Evolutionary conservation across 2,797 vertebrate genomes (phyloP), one percentile per base, ranked within the genome.

Genomic region (Lutjanus campechanus): DNA sequence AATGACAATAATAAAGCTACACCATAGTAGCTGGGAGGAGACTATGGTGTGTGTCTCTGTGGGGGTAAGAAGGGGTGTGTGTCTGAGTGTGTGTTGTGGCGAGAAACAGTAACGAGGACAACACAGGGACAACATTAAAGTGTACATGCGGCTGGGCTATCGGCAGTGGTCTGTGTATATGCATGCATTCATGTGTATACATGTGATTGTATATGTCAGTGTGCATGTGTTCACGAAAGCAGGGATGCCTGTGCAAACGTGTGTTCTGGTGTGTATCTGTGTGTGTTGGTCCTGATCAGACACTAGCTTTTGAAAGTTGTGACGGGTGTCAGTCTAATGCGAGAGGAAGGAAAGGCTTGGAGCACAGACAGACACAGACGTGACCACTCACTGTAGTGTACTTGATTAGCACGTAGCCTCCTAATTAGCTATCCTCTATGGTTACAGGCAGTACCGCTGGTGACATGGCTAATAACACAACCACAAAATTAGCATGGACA

Each of bases 291-390:
- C 90, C 90, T 77, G 85, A 94, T 93, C 90, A 91, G 89, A 86
- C 74, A 67, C 95, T 96, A 95, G 95, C 96, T 82, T 90, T 79
- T 75, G 29, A 97, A 97, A 95, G 96, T 97, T 96, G 95, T 98
- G 98, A 99, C 96, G 97, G 96, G 96, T 96, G 96, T 97, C 97
- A 96, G 95, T 96, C 96, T 98, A 98, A 99, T 97, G 95, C 89
- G 90, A 97, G 95, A 91, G 95, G 98, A 99, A 96, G 94, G 96
- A 96, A 96, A 95, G 94, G 96, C 96, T 97, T 92, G 84, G 76
- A 95, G 93, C 96, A 60, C 90, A 87, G 95, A 94, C 95, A 97
- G 68, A 90, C 92, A 93, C 94, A 95, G 97, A 97, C 97, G 96
- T 96, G 96, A 97, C 97, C 97, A 96, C 96, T 96, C 96, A 95